Evolutionary conservation across 2,113 vertebrate genomes (phyloP).

Genomic region (Chionomys nivalis): DNA sequence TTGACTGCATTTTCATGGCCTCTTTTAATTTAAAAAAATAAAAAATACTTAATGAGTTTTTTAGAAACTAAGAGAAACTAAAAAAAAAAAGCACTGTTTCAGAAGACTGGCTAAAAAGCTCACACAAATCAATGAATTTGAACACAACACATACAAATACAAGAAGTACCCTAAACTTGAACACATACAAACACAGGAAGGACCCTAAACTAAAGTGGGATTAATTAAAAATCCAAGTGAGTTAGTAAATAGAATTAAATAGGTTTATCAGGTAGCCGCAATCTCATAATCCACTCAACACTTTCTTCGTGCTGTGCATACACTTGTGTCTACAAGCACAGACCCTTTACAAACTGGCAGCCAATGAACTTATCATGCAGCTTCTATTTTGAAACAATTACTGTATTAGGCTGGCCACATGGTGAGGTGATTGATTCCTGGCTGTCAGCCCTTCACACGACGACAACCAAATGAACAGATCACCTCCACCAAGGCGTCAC

Average conservation of each 20-base stretch:
- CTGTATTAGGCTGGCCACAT: slow-evolving; percentile 23
- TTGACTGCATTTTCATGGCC: not conserved
- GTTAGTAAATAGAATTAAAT: not conserved
- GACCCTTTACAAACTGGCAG: not conserved
- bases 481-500: not conserved
- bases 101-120: not conserved
- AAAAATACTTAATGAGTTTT: not conserved
- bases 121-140: not conserved
- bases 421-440: slow-evolving; percentile 49
- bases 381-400: slow-evolving; percentile 66
- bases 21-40: slow-evolving; percentile 27
- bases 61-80: not conserved
- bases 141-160: not conserved
- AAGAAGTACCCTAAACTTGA: not conserved
- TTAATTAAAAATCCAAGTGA: not conserved
- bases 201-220: not conserved
- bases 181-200: not conserved
- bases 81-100: not conserved
- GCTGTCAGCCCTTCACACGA: slow-evolving; percentile 44
- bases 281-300: not conserved
- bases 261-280: not conserved
- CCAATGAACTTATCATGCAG: slow-evolving; percentile 34
- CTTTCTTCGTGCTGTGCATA: not conserved
- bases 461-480: not conserved
- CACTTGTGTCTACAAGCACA: not conserved